These are phyloP conservation scores for Melanerpes formicivorus DNA, from an alignment of 2,113 vertebrate species.

Conservation along the genomic window DNA sequence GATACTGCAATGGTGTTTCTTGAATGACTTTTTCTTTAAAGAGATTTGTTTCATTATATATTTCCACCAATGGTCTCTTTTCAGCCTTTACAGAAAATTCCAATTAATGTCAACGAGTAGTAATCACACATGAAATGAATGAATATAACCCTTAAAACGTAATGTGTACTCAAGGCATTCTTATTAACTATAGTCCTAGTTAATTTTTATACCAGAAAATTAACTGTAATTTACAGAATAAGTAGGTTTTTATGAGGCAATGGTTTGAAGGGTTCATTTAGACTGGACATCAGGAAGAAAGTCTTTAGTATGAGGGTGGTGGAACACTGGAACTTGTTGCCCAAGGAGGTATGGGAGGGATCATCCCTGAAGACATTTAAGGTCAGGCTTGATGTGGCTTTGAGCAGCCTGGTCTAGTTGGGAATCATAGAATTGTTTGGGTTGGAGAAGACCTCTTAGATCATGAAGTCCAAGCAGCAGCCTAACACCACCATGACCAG, in stretches of 20 bases:
- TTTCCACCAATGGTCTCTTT: neutral
- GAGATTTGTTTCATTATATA: slow-evolving; percentile 37
- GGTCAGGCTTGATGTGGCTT: too few species aligned
- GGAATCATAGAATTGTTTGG: too few species aligned
- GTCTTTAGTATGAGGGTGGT: too few species aligned
- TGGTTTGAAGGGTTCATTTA: too few species aligned
- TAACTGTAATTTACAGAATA: slow-evolving; percentile 7
- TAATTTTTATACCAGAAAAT: slow-evolving; percentile 12
- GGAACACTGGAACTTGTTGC: too few species aligned
- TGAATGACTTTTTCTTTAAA: neutral
- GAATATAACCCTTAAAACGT: neutral
- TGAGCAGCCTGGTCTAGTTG: too few species aligned
- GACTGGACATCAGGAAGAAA: too few species aligned
- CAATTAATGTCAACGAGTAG: slow-evolving; percentile 16
- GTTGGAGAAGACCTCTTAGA: too few species aligned
- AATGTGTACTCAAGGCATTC: neutral
- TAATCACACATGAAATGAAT: slow-evolving; percentile 1
- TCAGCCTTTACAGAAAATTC: slow-evolving; percentile 8
- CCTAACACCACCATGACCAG: too few species aligned
- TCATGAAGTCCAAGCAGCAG: too few species aligned
- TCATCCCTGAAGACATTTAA: too few species aligned
- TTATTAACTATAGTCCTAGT: neutral
- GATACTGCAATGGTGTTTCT: neutral
- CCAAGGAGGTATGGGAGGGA: too few species aligned
- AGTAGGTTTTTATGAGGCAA: neutral